Evolutionary conservation across 1,140 invertebrate genomes (phyloP).

Genomic region (Planococcus citri): DNA sequence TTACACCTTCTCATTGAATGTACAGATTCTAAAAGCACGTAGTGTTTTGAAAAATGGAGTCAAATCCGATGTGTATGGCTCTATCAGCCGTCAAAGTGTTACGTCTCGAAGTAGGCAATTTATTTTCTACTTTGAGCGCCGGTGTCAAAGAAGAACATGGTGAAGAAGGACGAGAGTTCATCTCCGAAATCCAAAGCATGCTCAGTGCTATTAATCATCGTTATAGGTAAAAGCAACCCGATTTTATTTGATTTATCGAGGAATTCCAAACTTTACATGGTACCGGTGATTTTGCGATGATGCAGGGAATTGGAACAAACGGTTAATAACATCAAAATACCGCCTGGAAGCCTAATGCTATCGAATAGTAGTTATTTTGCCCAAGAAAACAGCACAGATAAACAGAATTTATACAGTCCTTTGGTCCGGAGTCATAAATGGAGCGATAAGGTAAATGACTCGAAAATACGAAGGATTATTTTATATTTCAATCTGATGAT

Average conservation of each 20-base stretch:
- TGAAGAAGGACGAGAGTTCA: slow-evolving; percentile 54
- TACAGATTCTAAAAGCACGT: no score
- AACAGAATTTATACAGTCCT: slow-evolving; percentile 72
- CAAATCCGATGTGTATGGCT: slow-evolving; percentile 23
- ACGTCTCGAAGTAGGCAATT: slow-evolving; percentile 26
- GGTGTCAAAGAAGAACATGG: slow-evolving; percentile 60
- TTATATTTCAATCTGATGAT: background rate
- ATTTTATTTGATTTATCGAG: background rate
- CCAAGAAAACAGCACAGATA: slow-evolving; percentile 74
- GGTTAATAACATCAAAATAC: slow-evolving; percentile 46
- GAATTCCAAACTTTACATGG: no score
- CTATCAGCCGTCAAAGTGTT: slow-evolving; percentile 23
- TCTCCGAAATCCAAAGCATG: slow-evolving; percentile 22
- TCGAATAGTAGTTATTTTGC: slow-evolving; percentile 69
- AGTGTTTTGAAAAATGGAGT: no score
- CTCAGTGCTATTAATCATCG: slow-evolving; percentile 21
- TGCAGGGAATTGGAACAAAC: slow-evolving; percentile 63
- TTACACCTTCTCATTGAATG: no score
- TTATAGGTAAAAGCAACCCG: background rate
- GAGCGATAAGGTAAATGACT: slow-evolving; percentile 80
- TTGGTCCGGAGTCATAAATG: slow-evolving; percentile 84
- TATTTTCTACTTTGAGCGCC: slow-evolving; percentile 57
- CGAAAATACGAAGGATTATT: slow-evolving; percentile 21
- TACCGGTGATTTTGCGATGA: no score
- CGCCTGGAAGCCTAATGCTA: slow-evolving; percentile 62